phyloP scores from a whole-genome alignment of 2,797 vertebrate species.

The Jordanella pulchra region DNA sequence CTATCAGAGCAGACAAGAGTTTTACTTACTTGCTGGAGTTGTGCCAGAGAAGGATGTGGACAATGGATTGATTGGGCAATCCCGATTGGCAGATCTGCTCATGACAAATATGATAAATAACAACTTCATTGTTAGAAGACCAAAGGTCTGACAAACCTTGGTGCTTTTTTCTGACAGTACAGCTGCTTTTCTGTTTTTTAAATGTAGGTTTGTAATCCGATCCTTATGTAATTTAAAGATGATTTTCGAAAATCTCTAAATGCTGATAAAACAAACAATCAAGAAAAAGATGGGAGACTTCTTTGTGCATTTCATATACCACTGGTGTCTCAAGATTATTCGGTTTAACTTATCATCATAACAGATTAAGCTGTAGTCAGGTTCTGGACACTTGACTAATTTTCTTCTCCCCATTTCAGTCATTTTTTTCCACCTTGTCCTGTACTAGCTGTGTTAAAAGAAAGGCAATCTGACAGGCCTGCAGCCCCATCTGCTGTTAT shows the following conservation, averaged over 20 bases:
- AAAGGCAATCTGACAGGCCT: slow-evolving; percentile 57
- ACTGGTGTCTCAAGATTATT: slow-evolving; percentile 66
- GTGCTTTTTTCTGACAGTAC: slow-evolving; percentile 54
- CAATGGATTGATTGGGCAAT: slow-evolving; percentile 72
- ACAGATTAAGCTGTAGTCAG: slow-evolving; percentile 64
- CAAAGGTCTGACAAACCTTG: slow-evolving; percentile 59
- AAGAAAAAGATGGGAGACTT: slow-evolving; percentile 6
- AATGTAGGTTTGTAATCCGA: slow-evolving; percentile 42
- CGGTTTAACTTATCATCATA: slow-evolving; percentile 69
- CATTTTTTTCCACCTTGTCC: slow-evolving; percentile 74
- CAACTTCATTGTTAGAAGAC: slow-evolving; percentile 69
- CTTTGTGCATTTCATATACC: slow-evolving; percentile 43
- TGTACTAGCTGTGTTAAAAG: slow-evolving; percentile 54
- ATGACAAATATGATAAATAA: slow-evolving; percentile 75
- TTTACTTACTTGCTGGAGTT: slow-evolving; percentile 74
- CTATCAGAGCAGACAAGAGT: slow-evolving; percentile 77
- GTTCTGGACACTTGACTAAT: slow-evolving; percentile 74
- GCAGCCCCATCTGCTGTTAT: slow-evolving; percentile 79
- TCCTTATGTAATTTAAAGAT: slow-evolving; percentile 43
- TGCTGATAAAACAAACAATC: slow-evolving; percentile 34
- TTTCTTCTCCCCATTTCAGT: slow-evolving; percentile 73
- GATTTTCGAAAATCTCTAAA: slow-evolving; percentile 37
- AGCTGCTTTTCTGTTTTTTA: slow-evolving; percentile 36
- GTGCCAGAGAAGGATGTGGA: slow-evolving; percentile 57
- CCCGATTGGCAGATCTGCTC: slow-evolving; percentile 74